Base-by-base conservation (phyloP, 2,888 invertebrate genomes). In the Acrobasis suavella region DNA sequence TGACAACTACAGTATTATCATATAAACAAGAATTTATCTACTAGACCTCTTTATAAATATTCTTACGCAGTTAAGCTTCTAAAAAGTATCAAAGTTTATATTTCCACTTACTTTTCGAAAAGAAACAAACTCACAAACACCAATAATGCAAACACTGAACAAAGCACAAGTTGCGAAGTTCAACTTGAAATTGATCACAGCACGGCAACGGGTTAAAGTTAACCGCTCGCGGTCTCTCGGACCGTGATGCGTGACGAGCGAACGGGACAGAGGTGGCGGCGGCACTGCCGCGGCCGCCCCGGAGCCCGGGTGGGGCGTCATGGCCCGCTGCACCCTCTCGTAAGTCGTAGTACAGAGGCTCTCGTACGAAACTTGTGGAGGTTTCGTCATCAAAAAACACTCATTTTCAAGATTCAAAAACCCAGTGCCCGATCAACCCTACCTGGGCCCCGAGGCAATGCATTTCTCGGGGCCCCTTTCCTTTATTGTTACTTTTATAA, bases 241-340 rank as follows among this genome's bases (percentile, higher is more conserved):
- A 32, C 46, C 54, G 42, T 22, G 32, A 16, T 46, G 46, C 52
- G 54, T 61, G 54, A 46, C 52, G 32, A 32, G 54, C 38, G 1
- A 54, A 42, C 60, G 51, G 60, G 60, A 16, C 51, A 32, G 49
- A 17, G 17, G 56, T 22, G 42, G 6, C 14, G 39, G 55, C 3
- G 39, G 39, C 7, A 56, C 56, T 38, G 69, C 59, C 64, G 71
- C 50, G 65, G 67, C 63, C 65, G 60, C 38, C 56, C 42, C 32
- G 51, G 62, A 56, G 52, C 42, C 65, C 42, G 62, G 63, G 66
- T 67, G 67, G 58, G 64, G 67, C 68, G 68, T 64, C 63, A 69
- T 70, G 72, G 68, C 60, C 69, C 68, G 60, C 62, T 69, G 70
- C 67, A 69, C 69, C 66, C 68, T 60, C 64, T 52, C 32, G 32